Conservation (phyloP, 2,797 vertebrate species). For the Vireo griseus region DNA sequence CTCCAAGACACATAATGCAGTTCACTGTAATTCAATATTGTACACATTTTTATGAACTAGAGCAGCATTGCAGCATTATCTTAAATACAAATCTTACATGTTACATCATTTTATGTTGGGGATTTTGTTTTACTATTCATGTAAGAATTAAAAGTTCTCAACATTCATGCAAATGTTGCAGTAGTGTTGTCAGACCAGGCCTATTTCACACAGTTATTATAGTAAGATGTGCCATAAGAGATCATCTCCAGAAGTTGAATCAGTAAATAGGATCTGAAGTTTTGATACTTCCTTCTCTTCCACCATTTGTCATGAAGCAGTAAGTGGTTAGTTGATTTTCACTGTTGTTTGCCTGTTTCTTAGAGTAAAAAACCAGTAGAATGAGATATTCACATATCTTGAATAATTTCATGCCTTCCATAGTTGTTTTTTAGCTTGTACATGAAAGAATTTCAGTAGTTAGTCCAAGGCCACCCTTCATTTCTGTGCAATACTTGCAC, state of each 20-base stretch:
- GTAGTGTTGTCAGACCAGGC: neutral
- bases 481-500: neutral
- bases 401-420: neutral
- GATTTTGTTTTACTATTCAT: neutral
- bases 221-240: neutral
- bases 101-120: neutral
- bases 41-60: neutral
- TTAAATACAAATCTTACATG: neutral
- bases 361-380: neutral
- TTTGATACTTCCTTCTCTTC: neutral
- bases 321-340: neutral
- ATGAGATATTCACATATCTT: neutral
- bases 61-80: neutral
- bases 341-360: neutral
- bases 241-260: neutral
- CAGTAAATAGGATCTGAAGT: neutral
- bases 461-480: neutral
- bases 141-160: neutral
- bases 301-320: neutral
- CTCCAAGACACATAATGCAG: neutral
- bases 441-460: neutral
- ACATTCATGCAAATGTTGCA: fast-evolving
- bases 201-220: neutral
- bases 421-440: neutral
- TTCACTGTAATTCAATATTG: neutral